Percentiles rank a stretch among this genome's conserved stretches.
These are phyloP conservation scores for Pinctada fucata DNA, from an alignment of 2,888 invertebrate genomes.

Conservation along the genomic window DNA sequence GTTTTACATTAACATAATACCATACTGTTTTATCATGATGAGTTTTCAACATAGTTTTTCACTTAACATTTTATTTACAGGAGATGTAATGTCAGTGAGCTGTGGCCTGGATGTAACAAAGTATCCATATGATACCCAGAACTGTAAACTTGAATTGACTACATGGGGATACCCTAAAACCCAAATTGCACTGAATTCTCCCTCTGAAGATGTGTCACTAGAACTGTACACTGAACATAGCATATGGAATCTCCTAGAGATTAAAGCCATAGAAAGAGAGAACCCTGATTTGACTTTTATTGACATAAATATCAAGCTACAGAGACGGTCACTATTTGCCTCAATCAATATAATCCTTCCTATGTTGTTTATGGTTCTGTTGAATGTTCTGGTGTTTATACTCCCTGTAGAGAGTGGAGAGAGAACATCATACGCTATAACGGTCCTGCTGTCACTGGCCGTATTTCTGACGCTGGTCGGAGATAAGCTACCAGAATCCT, in stretches of 20 bases:
- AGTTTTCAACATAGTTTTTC: too few species aligned
- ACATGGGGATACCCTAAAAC: slow-evolving; percentile 31
- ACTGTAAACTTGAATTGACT: slow-evolving; percentile 29
- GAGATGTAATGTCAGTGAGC: slow-evolving; percentile 32
- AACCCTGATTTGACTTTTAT: slow-evolving; percentile 13
- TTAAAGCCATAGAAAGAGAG: neutral
- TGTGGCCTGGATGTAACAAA: slow-evolving; percentile 42
- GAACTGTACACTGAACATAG: slow-evolving; percentile 37
- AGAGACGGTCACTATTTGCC: slow-evolving; percentile 40
- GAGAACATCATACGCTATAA: slow-evolving; percentile 40
- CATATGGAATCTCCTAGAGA: slow-evolving; percentile 33
- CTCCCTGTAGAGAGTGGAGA: slow-evolving; percentile 44
- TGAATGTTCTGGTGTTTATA: slow-evolving; percentile 42
- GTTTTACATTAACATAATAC: too few species aligned
- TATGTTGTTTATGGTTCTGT: slow-evolving; percentile 41
- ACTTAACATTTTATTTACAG: neutral
- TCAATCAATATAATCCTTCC: slow-evolving; percentile 42
- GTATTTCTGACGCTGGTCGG: slow-evolving; percentile 48
- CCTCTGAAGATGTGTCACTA: neutral
- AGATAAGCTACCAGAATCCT: slow-evolving; percentile 47
- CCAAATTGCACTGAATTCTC: slow-evolving; percentile 26
- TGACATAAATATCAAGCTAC: slow-evolving; percentile 30
- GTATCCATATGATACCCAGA: slow-evolving; percentile 44
- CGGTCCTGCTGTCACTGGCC: slow-evolving; percentile 44
- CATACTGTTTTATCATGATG: too few species aligned